These are phyloP conservation scores for Arion vulgaris DNA, from an alignment of 1,140 invertebrate species.

Conservation along the genomic window DNA sequence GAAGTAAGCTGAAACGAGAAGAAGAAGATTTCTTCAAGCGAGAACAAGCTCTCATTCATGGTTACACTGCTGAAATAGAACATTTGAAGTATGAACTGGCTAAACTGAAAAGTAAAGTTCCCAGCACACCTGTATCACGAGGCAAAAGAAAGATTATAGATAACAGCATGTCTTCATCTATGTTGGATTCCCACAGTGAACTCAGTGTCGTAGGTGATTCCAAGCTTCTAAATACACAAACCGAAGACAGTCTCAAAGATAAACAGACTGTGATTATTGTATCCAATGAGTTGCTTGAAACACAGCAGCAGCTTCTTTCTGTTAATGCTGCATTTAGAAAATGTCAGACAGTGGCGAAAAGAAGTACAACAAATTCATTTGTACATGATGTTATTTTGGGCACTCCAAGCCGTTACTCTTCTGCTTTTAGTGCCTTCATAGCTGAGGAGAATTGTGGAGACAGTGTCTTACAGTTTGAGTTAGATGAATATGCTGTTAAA, in stretches of 20 bases:
- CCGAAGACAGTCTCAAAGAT: neutral
- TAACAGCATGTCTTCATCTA: neutral
- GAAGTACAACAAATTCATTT: conserved; percentile 18
- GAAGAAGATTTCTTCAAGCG: conserved; percentile 55
- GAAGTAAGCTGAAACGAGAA: conserved; percentile 46
- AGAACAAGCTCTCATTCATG: conserved; percentile 60
- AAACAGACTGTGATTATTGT: neutral
- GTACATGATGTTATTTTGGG: conserved; percentile 33
- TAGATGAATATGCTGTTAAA: conserved; percentile 28
- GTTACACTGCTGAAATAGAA: conserved; percentile 64
- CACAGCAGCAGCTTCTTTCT: conserved; percentile 20
- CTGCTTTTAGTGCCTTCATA: neutral
- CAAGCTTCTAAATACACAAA: neutral
- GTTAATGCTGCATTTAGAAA: conserved; percentile 19
- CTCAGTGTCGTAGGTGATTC: neutral
- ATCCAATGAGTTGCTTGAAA: neutral
- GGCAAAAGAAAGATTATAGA: conserved; percentile 26
- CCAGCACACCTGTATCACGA: neutral
- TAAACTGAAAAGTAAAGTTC: conserved; percentile 24
- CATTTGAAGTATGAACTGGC: conserved; percentile 54
- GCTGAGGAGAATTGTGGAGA: conserved; percentile 20
- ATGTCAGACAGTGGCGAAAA: neutral
- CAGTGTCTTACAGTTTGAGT: conserved; percentile 31
- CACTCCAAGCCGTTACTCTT: conserved; percentile 12
- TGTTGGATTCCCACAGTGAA: neutral